These are phyloP conservation scores for Amblyjoppa fuscipennis DNA, from an alignment of 2,888 invertebrate genomes.

Conservation along the genomic window DNA sequence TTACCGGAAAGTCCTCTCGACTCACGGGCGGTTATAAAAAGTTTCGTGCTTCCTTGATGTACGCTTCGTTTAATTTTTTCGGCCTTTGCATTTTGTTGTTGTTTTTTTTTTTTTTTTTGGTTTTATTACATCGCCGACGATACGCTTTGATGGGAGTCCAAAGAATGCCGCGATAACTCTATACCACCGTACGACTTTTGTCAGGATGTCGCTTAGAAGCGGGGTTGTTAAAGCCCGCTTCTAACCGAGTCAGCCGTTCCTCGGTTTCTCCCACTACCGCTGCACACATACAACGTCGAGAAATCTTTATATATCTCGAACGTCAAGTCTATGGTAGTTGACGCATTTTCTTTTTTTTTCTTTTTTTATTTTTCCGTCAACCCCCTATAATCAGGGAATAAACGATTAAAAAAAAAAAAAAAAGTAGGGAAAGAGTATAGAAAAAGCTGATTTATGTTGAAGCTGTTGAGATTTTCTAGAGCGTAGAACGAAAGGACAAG, in stretches of 20 bases:
- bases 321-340: background rate
- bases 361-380: background rate
- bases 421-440: background rate
- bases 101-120: background rate
- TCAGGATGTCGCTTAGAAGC: constrained; percentile 11
- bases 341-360: background rate
- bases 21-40: constrained; percentile 32
- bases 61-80: constrained; percentile 16
- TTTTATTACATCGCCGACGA: constrained; percentile 21
- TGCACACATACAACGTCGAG: background rate
- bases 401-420: background rate
- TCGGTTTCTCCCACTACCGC: constrained; percentile 5
- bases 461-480: constrained; percentile 22
- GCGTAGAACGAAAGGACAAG: constrained; percentile 15
- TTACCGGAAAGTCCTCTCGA: constrained; percentile 3
- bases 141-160: constrained; percentile 18
- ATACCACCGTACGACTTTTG: constrained; percentile 10
- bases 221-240: background rate
- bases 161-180: background rate
- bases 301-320: constrained; percentile 19
- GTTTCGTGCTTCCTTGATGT: constrained; percentile 13
- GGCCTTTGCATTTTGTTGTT: too few relatives aligned
- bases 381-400: background rate
- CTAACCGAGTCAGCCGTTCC: background rate
- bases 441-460: constrained; percentile 1